Conservation (phyloP, 2,113 vertebrate genomes). For the Phaetusa simplex region DNA sequence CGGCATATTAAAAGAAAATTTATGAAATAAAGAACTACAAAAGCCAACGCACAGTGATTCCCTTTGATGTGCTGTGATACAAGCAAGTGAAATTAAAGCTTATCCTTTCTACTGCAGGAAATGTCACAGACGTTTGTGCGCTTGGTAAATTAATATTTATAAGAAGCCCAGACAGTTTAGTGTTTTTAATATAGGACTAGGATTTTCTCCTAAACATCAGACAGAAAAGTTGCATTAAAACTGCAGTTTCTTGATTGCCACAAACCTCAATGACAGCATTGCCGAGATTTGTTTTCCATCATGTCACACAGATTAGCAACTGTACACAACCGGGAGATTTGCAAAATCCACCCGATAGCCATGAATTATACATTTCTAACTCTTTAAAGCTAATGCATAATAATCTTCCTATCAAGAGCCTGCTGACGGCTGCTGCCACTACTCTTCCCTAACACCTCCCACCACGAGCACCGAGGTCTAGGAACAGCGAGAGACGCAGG, state of each 20-base stretch:
- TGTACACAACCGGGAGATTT: constrained; percentile 28
- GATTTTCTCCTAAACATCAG: constrained; percentile 1
- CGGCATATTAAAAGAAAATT: background rate
- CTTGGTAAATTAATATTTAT: constrained; percentile 11
- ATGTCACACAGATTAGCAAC: constrained; percentile 54
- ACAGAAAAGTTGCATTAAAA: background rate
- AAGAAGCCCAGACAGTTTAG: background rate
- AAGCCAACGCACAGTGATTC: background rate
- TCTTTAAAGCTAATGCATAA: constrained; percentile 38
- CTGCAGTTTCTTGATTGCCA: background rate
- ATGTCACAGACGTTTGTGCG: background rate
- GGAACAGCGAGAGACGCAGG: background rate
- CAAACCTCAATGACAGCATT: background rate
- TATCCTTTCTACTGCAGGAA: background rate
- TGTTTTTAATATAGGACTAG: background rate
- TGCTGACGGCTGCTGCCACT: background rate
- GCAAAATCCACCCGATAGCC: constrained; percentile 47
- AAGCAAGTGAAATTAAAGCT: constrained; percentile 1
- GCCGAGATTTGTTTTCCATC: constrained; percentile 40
- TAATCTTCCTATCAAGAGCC: constrained; percentile 9
- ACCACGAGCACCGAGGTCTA: background rate
- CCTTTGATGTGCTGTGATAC: background rate
- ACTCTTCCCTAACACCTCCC: background rate
- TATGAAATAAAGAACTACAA: background rate
- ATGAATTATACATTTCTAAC: constrained; percentile 58